These are phyloP conservation scores for Hydrolagus colliei DNA, from an alignment of 2,797 vertebrate species.

Conservation along the genomic window DNA sequence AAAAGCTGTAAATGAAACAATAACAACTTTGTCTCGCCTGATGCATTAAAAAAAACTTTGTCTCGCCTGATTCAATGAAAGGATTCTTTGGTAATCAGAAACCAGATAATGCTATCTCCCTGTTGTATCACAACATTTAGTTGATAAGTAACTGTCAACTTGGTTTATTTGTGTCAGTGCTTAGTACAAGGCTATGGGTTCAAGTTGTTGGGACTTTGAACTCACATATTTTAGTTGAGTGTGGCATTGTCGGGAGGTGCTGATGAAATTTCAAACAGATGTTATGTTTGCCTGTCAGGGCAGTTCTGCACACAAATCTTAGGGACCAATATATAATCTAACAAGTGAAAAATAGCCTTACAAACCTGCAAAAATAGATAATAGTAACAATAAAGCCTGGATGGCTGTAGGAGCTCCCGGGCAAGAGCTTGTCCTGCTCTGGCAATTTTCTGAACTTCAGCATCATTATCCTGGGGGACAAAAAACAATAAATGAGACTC, in stretches of 20 bases:
- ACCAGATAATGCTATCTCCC: not conserved
- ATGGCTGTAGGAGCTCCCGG: conserved; percentile 70
- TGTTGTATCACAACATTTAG: not conserved
- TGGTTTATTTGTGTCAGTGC: not conserved
- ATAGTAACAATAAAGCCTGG: conserved; percentile 78
- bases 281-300: too few relatives aligned
- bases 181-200: too few relatives aligned
- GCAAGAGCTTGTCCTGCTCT: conserved; percentile 61
- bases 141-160: not conserved
- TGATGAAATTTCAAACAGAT: too few relatives aligned
- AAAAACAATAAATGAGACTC: conserved; percentile 30
- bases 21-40: not conserved
- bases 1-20: not conserved
- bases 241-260: too few relatives aligned
- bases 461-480: conserved; percentile 64
- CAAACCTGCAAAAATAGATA: conserved; percentile 58
- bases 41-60: not conserved
- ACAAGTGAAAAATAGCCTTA: conserved; percentile 10
- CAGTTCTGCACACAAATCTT: not conserved
- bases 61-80: not conserved
- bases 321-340: not conserved
- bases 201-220: too few relatives aligned
- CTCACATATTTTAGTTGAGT: too few relatives aligned
- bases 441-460: conserved; percentile 58
- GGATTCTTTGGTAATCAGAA: not conserved